Base-by-base conservation (phyloP, 2,797 vertebrate genomes). In the Parambassis ranga region DNA sequence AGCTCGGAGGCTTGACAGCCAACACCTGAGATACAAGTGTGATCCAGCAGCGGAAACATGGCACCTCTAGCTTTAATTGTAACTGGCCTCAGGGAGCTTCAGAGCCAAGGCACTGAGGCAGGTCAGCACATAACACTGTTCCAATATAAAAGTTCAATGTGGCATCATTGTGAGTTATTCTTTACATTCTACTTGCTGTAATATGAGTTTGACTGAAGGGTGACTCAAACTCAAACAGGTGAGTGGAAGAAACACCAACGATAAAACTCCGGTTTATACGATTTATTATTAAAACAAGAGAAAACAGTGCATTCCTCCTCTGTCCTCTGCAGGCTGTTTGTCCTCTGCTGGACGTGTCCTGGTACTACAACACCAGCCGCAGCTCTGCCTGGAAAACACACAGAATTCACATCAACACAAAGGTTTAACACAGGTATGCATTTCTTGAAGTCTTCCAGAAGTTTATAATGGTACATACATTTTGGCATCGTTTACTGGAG, bases 11-110 rank as follows among this genome's bases (percentile, higher is more conserved):
- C 46, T 42, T 69, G 69, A 82, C 82, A 81, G 79, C 84, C 72
- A 89, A 80, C 47, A 51, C 75, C 50, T 41, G 15, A 70, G 75
- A 81, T 53, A 52, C 36, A 53, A 65, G 59, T 20, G 79, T 72
- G 82, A 79, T 55, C 30, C 51, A 55, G 68, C 71, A 55, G 68
- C 20, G 70, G 85, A 85, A 89, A 92, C 86, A 38, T 20, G 56
- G 77, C 79, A 80, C 85, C 80, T 75, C 68, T 39, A 71, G 31
- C 71, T 67, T 87, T 65, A 79, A 79, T 52, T 77, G 77, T 64
- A 77, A 70, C 63, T 56, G 64, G 50, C 56, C 46, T 49, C 16
- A 9, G 18, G 14, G 37, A 32, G 36, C 61, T 39, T 37, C 36
- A 4, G 55, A 53, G 48, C 20, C 4, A n/a, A 26, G 61, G 50